A percentile compares a stretch with the other conserved stretches of the same genome.
These are phyloP conservation scores for Camptogramma bilineatum DNA, from an alignment of 2,888 invertebrate genomes.

Conservation along the genomic window DNA sequence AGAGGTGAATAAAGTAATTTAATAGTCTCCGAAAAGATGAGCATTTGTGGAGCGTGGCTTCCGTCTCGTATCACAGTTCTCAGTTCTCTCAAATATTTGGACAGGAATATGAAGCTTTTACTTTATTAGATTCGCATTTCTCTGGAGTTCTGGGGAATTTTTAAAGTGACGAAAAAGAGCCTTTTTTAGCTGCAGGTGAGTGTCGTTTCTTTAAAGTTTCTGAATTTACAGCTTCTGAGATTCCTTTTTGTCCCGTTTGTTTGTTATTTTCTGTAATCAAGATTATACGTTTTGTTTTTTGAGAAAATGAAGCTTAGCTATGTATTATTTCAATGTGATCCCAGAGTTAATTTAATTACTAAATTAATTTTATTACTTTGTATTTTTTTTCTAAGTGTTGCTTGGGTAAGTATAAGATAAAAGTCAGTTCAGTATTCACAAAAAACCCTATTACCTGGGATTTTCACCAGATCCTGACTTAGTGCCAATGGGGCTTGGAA, in stretches of 20 bases:
- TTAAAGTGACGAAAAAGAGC: slow-evolving; percentile 1
- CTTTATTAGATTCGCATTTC: slow-evolving; percentile 16
- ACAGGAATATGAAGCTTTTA: slow-evolving; percentile 28
- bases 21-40: slow-evolving; percentile 66
- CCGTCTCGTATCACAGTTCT: slow-evolving; percentile 37
- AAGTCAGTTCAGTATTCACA: too few species aligned
- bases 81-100: slow-evolving; percentile 33
- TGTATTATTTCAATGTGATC: too few species aligned
- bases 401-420: too few species aligned
- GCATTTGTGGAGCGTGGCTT: slow-evolving; percentile 54
- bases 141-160: slow-evolving; percentile 6
- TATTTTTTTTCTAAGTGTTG: too few species aligned
- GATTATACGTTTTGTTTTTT: not conserved
- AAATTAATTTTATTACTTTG: too few species aligned
- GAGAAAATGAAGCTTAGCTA: too few species aligned
- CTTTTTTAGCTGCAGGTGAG: not conserved
- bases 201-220: not conserved
- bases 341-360: too few species aligned
- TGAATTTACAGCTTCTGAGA: slow-evolving; percentile 3
- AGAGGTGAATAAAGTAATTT: slow-evolving; percentile 67
- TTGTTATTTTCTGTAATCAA: not conserved
- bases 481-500: too few species aligned
- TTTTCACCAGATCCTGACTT: too few species aligned
- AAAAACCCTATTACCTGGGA: too few species aligned
- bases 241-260: too few species aligned